Evolutionary conservation across 2,797 vertebrate genomes (phyloP).

Genomic region (Poeciliopsis presidionis): DNA sequence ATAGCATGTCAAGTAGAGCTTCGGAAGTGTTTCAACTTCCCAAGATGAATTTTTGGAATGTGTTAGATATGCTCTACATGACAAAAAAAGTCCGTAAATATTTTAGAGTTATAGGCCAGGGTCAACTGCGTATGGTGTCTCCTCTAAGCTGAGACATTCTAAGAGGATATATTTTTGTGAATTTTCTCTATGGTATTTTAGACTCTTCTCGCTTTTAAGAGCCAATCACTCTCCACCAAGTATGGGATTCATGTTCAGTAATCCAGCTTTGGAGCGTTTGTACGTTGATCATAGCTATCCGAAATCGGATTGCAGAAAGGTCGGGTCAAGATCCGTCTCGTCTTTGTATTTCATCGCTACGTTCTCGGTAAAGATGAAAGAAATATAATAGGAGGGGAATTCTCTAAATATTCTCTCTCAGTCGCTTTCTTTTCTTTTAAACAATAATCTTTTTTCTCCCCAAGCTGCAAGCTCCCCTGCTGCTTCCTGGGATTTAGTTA

Average conservation of each 20-base stretch:
- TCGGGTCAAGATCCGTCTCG: not conserved
- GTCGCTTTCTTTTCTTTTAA: not conserved
- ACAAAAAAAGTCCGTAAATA: too few species aligned
- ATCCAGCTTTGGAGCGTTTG: not conserved
- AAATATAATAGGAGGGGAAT: not conserved
- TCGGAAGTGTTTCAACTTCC: not conserved
- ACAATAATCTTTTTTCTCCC: not conserved
- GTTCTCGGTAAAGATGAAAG: not conserved
- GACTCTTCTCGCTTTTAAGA: not conserved
- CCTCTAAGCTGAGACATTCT: not conserved
- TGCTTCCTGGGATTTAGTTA: not conserved
- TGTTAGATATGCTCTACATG: not conserved
- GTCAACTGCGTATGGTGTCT: not conserved
- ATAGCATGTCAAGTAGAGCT: not conserved
- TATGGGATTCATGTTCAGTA: not conserved
- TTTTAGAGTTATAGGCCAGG: not conserved
- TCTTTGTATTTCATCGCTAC: not conserved
- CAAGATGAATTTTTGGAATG: not conserved
- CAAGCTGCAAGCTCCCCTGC: not conserved
- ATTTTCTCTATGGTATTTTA: not conserved
- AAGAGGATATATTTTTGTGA: not conserved
- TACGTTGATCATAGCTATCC: not conserved
- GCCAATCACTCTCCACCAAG: not conserved
- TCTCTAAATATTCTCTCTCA: not conserved
- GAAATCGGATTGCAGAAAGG: not conserved